Evolutionary conservation across 2,888 invertebrate species (phyloP).

Genomic region (Macrophya alboannulata): DNA sequence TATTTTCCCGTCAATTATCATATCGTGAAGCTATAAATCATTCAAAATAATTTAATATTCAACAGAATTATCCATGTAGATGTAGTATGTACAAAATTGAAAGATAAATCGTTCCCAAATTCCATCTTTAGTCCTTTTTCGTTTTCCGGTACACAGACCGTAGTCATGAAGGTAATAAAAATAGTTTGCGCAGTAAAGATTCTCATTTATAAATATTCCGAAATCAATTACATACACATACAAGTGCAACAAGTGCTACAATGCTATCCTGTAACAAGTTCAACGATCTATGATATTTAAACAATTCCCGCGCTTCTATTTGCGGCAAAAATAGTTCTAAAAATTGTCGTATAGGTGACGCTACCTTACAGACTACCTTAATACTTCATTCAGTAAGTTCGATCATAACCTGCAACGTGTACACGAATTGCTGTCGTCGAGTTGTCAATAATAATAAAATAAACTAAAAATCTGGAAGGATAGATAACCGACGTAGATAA

Average conservation of each 20-base stretch:
- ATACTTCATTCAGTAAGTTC: neutral
- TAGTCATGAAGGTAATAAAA: neutral
- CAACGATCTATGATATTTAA: neutral
- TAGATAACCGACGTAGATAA: neutral
- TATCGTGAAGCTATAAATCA: neutral
- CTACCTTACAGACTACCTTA: neutral
- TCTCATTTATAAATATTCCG: neutral
- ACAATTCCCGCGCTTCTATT: neutral
- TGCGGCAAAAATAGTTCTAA: neutral
- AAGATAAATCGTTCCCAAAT: neutral
- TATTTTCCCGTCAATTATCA: neutral
- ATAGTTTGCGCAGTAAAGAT: neutral
- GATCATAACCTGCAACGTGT: conserved; percentile 52
- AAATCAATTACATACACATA: no score
- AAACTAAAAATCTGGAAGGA: neutral
- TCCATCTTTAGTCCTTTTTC: neutral
- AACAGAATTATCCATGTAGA: neutral
- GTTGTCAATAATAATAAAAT: neutral
- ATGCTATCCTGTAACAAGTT: neutral
- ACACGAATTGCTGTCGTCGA: neutral
- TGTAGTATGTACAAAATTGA: no score
- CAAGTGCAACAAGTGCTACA: neutral
- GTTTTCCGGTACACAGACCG: neutral
- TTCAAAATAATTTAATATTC: neutral
- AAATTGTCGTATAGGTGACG: neutral